These are phyloP conservation scores for Gobio gobio DNA, from an alignment of 2,113 vertebrate species.

Conservation along the genomic window DNA sequence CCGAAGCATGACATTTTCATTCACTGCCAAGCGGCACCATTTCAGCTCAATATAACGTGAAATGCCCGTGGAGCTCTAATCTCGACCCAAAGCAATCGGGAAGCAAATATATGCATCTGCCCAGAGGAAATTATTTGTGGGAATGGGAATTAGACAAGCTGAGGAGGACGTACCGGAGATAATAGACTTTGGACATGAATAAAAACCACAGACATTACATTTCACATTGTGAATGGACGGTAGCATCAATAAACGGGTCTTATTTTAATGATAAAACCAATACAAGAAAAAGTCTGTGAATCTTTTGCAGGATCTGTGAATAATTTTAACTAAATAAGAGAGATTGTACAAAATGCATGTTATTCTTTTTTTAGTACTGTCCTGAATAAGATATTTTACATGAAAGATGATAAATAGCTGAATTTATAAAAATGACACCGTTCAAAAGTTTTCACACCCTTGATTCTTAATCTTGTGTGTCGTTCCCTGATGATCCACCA, in stretches of 20 bases:
- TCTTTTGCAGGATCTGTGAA: no score
- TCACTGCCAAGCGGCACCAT: not conserved
- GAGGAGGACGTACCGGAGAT: not conserved
- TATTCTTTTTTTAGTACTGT: no score
- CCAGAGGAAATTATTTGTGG: not conserved
- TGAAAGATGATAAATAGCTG: no score
- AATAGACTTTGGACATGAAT: slow-evolving; percentile 18
- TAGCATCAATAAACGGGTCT: not conserved
- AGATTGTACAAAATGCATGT: no score
- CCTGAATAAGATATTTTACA: no score
- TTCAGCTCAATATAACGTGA: slow-evolving; percentile 18
- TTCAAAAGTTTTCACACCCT: no score
- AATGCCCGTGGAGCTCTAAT: not conserved
- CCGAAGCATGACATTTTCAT: slow-evolving; percentile 28
- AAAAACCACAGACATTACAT: not conserved
- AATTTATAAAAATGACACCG: no score
- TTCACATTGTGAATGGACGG: not conserved
- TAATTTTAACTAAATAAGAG: no score
- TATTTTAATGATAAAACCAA: not conserved
- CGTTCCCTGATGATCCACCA: no score
- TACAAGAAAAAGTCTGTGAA: no score
- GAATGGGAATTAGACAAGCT: slow-evolving; percentile 17
- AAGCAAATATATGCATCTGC: slow-evolving; percentile 40
- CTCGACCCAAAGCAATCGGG: slow-evolving; percentile 58
- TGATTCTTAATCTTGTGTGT: no score